Evolutionary conservation across 2,113 vertebrate species (phyloP), one percentile per base, ranked within the genome.

Genomic region (Hassar affinis): DNA sequence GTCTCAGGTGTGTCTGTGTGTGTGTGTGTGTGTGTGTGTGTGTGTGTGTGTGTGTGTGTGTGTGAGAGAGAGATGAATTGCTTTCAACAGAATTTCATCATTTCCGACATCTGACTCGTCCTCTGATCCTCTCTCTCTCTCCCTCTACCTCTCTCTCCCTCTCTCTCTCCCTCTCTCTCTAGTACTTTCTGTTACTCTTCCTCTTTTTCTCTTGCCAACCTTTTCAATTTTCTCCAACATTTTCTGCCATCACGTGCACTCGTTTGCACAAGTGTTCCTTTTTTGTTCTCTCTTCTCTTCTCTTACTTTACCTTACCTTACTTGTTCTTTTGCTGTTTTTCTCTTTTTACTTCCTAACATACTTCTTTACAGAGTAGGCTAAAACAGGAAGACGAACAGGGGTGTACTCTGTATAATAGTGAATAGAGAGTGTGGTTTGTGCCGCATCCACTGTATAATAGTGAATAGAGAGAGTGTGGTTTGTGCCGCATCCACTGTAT

Each of bases 41-140:
- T 62, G 61, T 33, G 27, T 18, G 27, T 38, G 33, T 38, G 64
- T 68, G 64, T 68, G 64, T 68, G 17, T 66, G 62, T 66, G 30
- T 35, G 62, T 9, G 27, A 6, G 27, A 17, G 6, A 6, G 20
- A 25, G 68, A 15, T 47, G 57, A 27, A 45, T 79, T 47, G 45
- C 78, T 79, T 61, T 59, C 52, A 64, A 45, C 78, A 64, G 78
- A 33, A 52, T 76, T 76, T 76, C 72, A 76, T 76, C 72, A 76
- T 76, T 76, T 54, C 72, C 49, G 27, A 76, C 72, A 76, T n/a
- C 72, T 52, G 49, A 54, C 72, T 76, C 30, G 27, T 76, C 27
- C 72, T 76, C 49, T 54, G 72, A 76, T 76, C 72, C 49, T 76
- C 30, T 66, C 6, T 66, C 62, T 66, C 6, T 68, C 5, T 66